Conservation (phyloP, 1,140 invertebrate genomes). For the Temnothorax nylanderi region DNA sequence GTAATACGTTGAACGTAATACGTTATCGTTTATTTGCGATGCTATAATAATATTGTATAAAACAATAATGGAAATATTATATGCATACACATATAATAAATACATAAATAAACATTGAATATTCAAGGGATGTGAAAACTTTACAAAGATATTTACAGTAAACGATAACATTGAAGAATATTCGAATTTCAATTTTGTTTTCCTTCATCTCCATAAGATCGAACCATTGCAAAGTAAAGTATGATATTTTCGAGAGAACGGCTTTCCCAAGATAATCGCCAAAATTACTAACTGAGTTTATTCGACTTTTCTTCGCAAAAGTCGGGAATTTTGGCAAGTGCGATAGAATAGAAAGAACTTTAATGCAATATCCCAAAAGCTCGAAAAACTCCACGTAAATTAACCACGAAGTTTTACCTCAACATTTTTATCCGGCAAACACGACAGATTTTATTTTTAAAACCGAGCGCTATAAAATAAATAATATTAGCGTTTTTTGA, state of each 20-base stretch:
- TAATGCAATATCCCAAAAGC: conserved; percentile 4
- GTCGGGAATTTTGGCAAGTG: conserved; percentile 49
- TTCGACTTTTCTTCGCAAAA: conserved; percentile 28
- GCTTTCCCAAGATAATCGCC: not conserved
- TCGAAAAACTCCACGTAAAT: conserved; percentile 10
- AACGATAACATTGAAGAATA: not conserved
- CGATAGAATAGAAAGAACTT: conserved; percentile 40
- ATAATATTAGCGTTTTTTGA: not conserved
- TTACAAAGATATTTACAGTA: not conserved
- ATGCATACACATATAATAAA: not conserved
- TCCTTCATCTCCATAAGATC: conserved; percentile 28
- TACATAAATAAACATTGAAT: not conserved
- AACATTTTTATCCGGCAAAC: not conserved
- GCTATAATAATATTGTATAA: not conserved
- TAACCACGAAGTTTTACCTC: conserved; percentile 1
- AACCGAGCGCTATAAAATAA: not conserved
- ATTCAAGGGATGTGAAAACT: not conserved
- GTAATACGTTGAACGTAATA: conserved; percentile 5
- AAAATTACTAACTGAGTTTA: conserved; percentile 46
- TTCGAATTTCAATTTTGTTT: not conserved
- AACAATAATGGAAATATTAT: not conserved
- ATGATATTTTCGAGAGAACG: conserved; percentile 3
- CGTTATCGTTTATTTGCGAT: not conserved
- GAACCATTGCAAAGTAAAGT: conserved; percentile 17
- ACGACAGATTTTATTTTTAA: not conserved